These are phyloP conservation scores for Malaclemys terrapin DNA, from an alignment of 2,113 vertebrate genomes.

Conservation along the genomic window DNA sequence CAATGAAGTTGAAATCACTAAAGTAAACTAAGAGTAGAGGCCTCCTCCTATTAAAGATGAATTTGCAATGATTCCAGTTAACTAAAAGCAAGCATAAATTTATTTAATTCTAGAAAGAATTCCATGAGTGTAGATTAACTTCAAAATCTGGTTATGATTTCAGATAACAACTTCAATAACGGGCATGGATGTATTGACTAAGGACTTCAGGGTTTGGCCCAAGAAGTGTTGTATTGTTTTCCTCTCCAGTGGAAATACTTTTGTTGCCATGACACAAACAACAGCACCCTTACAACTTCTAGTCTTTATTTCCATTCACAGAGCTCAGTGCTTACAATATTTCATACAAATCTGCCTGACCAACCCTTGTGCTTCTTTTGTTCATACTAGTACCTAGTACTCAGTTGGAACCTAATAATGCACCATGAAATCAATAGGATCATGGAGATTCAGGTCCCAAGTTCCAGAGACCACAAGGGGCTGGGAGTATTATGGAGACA, in stretches of 20 bases:
- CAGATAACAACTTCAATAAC: not conserved
- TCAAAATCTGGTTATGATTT: not conserved
- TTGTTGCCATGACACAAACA: not conserved
- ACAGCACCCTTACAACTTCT: not conserved
- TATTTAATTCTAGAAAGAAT: not conserved
- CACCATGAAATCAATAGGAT: not conserved
- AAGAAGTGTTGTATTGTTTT: not conserved
- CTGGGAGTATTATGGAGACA: not conserved
- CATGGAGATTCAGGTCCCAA: not conserved
- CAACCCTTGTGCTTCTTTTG: not conserved
- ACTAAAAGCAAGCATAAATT: not conserved
- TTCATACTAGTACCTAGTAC: fast-evolving
- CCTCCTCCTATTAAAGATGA: not conserved
- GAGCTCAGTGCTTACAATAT: fast-evolving
- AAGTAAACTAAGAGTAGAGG: not conserved
- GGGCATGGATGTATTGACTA: fast-evolving
- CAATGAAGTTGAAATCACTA: not conserved
- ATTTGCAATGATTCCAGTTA: not conserved
- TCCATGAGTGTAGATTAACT: not conserved
- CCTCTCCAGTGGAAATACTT: not conserved
- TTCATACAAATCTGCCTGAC: not conserved
- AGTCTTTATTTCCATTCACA: not conserved
- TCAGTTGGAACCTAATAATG: not conserved
- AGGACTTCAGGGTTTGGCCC: not conserved
- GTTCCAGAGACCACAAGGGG: not conserved